Percentiles rank a stretch among this genome's conserved stretches.
Evolutionary conservation across 1,140 invertebrate species (phyloP).

Genomic region (Phortica variegata): DNA sequence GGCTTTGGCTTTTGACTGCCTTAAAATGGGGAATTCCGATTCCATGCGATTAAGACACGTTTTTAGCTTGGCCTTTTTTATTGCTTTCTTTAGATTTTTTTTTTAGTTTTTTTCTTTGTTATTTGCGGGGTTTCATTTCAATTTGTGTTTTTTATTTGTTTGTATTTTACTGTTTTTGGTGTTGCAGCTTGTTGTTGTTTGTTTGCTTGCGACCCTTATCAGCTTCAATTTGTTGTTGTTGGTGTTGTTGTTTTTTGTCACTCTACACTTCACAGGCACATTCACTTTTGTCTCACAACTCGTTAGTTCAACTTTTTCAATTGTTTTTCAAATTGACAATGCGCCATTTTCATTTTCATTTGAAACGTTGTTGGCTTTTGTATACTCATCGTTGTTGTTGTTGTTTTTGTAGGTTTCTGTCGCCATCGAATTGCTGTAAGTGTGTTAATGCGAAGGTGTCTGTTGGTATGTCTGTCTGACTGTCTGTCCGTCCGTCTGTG

Average conservation of each 20-base stretch:
- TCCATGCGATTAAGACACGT: constrained; percentile 39
- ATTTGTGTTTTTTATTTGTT: constrained; percentile 13
- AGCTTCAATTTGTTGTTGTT: too few species aligned
- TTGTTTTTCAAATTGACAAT: constrained; percentile 40
- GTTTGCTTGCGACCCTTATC: too few species aligned
- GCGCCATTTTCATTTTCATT: constrained; percentile 32
- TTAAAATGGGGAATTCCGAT: constrained; percentile 19
- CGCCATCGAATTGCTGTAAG: too few species aligned
- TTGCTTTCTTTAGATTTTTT: constrained; percentile 2
- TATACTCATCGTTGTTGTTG: background rate
- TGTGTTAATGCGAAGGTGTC: too few species aligned
- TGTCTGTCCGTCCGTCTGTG: too few species aligned
- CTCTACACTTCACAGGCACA: too few species aligned
- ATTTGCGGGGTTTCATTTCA: constrained; percentile 43
- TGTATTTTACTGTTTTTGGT: constrained; percentile 1
- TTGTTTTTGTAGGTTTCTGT: too few species aligned
- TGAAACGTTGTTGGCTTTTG: too few species aligned
- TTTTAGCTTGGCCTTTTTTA: constrained; percentile 22
- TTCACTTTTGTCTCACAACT: too few species aligned
- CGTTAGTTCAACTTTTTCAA: constrained; percentile 32
- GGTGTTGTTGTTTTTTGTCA: too few species aligned
- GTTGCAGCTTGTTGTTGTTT: too few species aligned
- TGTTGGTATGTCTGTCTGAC: too few species aligned
- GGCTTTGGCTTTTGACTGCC: background rate
- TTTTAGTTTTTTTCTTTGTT: constrained; percentile 15